Conservation (phyloP, 2,888 invertebrate genomes). For the Rhingia rostrata region DNA sequence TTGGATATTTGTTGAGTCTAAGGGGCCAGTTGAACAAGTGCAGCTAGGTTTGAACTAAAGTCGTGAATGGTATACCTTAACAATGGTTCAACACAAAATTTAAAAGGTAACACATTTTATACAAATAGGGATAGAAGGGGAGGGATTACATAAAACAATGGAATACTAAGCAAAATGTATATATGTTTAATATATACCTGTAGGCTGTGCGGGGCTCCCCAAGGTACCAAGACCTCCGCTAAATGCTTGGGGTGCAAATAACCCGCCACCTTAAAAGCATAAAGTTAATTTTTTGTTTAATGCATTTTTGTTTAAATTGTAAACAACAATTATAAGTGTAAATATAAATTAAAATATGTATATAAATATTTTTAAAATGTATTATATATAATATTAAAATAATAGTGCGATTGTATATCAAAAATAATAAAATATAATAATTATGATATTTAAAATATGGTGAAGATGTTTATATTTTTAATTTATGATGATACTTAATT, state of each 20-base stretch:
- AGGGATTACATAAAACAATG: background rate
- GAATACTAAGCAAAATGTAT: conserved; percentile 17
- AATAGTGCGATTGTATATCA: too few species aligned
- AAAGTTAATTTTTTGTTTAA: conserved; percentile 54
- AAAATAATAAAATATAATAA: background rate
- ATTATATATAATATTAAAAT: background rate
- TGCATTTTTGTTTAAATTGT: conserved; percentile 37
- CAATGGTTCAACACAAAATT: background rate
- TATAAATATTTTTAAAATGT: conserved; percentile 24
- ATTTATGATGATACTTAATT: too few species aligned
- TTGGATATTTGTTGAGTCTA: conserved; percentile 6
- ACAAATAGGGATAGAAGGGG: too few species aligned
- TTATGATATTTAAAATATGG: too few species aligned
- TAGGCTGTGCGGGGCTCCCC: conserved; percentile 81
- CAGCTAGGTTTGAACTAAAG: background rate
- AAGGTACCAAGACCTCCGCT: conserved; percentile 83
- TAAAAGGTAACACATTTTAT: too few species aligned
- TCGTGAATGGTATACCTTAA: background rate
- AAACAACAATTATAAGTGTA: conserved; percentile 27
- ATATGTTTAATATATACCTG: conserved; percentile 75
- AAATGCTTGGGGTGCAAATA: conserved; percentile 83
- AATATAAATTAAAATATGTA: conserved; percentile 19
- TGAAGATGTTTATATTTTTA: too few species aligned
- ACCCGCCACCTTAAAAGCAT: conserved; percentile 79
- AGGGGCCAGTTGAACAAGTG: conserved; percentile 20